These are phyloP conservation scores for Chrysoperla carnea DNA, from an alignment of 1,140 invertebrate species.

Conservation along the genomic window DNA sequence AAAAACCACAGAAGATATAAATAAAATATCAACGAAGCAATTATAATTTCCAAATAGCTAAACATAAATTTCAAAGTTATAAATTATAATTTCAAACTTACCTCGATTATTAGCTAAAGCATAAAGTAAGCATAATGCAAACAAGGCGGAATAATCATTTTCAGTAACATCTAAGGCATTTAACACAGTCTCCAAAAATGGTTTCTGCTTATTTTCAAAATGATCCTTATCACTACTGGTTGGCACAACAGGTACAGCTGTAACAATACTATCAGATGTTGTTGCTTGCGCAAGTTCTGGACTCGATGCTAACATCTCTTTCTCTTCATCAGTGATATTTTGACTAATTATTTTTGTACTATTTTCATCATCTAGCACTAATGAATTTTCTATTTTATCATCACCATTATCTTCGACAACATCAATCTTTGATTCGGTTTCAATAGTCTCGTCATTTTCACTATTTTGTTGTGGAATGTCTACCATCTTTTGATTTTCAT, in stretches of 20 bases:
- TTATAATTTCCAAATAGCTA: too few relatives aligned
- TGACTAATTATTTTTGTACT: conserved; percentile 3
- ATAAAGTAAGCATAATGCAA: conserved; percentile 83
- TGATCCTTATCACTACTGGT: conserved; percentile 5
- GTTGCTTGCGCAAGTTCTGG: conserved; percentile 18
- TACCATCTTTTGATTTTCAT: conserved; percentile 23
- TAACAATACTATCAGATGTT: conserved; percentile 6
- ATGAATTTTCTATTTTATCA: neutral
- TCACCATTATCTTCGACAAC: neutral
- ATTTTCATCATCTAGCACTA: neutral
- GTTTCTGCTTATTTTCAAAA: conserved; percentile 26
- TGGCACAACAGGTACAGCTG: conserved; percentile 11
- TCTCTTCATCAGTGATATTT: conserved; percentile 86
- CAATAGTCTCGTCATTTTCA: conserved; percentile 8
- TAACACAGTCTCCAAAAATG: conserved; percentile 78
- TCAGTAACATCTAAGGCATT: conserved; percentile 69
- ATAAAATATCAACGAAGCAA: too few relatives aligned
- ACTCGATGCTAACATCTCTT: conserved; percentile 45
- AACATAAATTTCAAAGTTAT: too few relatives aligned
- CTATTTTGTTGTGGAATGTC: neutral
- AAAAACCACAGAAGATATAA: too few relatives aligned
- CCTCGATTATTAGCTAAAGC: conserved; percentile 88
- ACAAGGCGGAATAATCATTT: conserved; percentile 88
- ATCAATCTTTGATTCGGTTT: conserved; percentile 3
- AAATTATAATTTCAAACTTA: too few relatives aligned